Conservation (phyloP, 2,113 vertebrate genomes). For the Regulus satrapa region DNA sequence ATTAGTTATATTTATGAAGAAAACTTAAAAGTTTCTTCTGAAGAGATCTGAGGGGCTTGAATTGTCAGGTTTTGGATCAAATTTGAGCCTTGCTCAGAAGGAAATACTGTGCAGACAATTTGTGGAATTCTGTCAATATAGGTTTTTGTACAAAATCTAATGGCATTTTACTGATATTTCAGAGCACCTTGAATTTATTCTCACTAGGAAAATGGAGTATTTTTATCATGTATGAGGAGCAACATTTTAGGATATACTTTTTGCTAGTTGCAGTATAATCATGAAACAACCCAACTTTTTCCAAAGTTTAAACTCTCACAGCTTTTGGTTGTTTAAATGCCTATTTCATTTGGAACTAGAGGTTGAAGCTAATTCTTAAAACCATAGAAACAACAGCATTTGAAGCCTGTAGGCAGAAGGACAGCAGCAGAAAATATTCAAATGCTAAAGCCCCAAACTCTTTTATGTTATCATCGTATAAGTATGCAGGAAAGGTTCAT, state of each 20-base stretch:
- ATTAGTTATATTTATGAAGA: background rate
- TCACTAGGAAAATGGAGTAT: background rate
- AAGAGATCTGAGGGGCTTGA: background rate
- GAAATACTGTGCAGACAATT: background rate
- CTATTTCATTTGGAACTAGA: background rate
- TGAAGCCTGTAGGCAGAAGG: background rate
- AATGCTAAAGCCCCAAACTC: background rate
- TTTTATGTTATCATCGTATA: background rate
- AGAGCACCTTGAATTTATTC: constrained; percentile 3
- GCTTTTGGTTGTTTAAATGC: background rate
- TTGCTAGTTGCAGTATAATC: background rate
- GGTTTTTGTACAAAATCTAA: background rate
- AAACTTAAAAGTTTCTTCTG: constrained; percentile 1
- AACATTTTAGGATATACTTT: background rate
- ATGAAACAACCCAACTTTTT: background rate
- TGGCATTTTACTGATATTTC: background rate
- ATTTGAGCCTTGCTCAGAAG: background rate
- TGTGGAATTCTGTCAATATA: background rate
- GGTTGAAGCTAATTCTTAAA: background rate
- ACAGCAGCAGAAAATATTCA: background rate
- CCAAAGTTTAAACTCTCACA: background rate
- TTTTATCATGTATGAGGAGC: background rate
- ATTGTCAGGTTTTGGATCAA: background rate
- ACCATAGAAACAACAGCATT: background rate
- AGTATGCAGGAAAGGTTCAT: background rate